Base-by-base conservation (phyloP, 2,888 invertebrate species). In the Halictus quadricinctus region DNA sequence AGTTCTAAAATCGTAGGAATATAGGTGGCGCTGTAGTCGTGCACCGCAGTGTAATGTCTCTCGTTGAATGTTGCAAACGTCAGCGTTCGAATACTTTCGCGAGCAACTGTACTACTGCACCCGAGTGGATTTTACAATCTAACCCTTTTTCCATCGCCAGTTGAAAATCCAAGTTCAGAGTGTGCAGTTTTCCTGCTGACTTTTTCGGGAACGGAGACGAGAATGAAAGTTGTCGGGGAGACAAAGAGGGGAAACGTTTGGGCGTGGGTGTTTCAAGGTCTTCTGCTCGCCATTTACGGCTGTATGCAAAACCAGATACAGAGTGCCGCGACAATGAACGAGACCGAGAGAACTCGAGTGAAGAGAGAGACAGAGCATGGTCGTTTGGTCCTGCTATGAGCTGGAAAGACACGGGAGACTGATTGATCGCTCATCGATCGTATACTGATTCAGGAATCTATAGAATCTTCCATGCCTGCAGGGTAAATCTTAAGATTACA, bases 191-290 rank as follows among this genome's bases (percentile, higher is more conserved):
- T 5, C 70, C 43, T 2, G 43, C 2, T 6, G n/a, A 13, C 2
- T 21, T 70, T 70, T 43, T n/a, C 69, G 70, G 41, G 41, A n/a
- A 70, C n/a, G n/a, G 41, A 10, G 41, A 43, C 21, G 70, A 6
- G 70, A 70, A 43, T 7, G 70, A n/a, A 43, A 43, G 70, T 70
- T n/a, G 43, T 0, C 12, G 43, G 36, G 3, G 18, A 43, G 41
- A 25, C 6, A 5, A 50, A 41, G 66, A 66, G 69, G 48, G 72
- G 66, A 66, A 86, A 77, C 88, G 92, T 87, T 91, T 90, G 91
- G 91, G 92, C 92, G 93, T 93, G 93, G 93, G 93, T 91, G 93
- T 93, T 91, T n/a, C 93, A 93, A 93, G 93, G 93, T 93, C 92
- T 93, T 91, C 93, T 91, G 91, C 92, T 93, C 91, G 90, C 93